Percentiles rank a stretch among this genome's conserved stretches.
These are phyloP conservation scores for Apostichopus parvimensis DNA, from an alignment of 35 echinoderm and acorn worm species.

Conservation along the genomic window DNA sequence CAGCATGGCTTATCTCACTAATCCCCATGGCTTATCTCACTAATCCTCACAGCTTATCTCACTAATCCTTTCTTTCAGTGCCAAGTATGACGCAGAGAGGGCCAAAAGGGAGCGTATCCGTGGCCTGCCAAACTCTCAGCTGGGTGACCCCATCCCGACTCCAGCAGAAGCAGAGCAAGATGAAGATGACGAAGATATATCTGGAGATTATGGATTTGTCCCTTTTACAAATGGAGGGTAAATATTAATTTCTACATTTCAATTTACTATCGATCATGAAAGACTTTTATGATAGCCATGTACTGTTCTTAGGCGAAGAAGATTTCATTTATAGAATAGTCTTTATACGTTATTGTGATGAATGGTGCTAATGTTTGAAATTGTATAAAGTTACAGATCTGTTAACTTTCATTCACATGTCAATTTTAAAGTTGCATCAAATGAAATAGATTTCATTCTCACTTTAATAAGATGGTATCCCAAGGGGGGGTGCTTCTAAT, in stretches of 20 bases:
- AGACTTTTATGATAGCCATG: too few relatives aligned
- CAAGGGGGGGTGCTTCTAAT: too few relatives aligned
- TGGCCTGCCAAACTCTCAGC: conserved; percentile 85
- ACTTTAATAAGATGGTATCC: too few relatives aligned
- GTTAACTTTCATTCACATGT: too few relatives aligned
- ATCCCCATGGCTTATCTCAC: too few relatives aligned
- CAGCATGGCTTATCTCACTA: too few relatives aligned
- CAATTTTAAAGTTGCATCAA: too few relatives aligned
- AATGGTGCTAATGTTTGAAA: background rate
- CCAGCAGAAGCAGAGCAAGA: conserved; percentile 47
- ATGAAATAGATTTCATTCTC: too few relatives aligned
- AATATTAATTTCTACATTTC: background rate
- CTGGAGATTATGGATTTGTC: conserved; percentile 91
- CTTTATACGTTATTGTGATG: background rate
- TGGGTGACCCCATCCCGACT: conserved; percentile 85
- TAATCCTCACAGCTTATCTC: too few relatives aligned
- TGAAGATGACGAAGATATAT: background rate
- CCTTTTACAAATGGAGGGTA: conserved; percentile 72
- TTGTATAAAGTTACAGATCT: too few relatives aligned
- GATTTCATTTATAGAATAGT: background rate
- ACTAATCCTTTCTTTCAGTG: conserved; percentile 48
- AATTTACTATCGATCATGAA: background rate
- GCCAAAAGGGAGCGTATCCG: conserved; percentile 72
- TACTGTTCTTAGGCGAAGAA: too few relatives aligned
- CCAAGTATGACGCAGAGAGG: conserved; percentile 89